Evolutionary conservation across 2,888 invertebrate species (phyloP), one percentile per base, ranked within the genome.

Genomic region (Dexiosoma caninum): DNA sequence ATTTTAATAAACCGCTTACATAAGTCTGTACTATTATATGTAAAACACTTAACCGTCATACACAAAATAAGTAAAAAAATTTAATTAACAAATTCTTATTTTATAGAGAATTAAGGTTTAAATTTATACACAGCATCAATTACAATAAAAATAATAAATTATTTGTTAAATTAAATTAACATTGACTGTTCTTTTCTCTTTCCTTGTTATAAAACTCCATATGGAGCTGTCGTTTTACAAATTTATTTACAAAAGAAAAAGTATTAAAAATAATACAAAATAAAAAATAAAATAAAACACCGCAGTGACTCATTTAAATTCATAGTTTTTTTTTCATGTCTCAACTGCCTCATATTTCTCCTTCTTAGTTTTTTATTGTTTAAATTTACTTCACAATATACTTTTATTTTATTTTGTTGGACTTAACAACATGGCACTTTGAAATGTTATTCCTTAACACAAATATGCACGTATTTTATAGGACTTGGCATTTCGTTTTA

Each of bases 31-130:
- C n/a, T n/a, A 37, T 1, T 7, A 40, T 40, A 30, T 16, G 27
- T 49, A 23, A 74, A 74, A 66, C 62, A 57, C 64, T 66, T 75
- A 75, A 59, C 60, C 51, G 23, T 80, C 70, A 32, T 53, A 75
- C 62, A 72, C 14, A 64, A 75, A 79, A 79, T 79, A 75, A 70
- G 59, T 64, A 59, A 67, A 44, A 27, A 14, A 57, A 23, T 16
- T 55, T 37, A 55, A 70, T 27, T 44, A 60, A 55, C 55, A 32
- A 59, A 10, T n/a, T 40, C 55, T 74, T 79, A 78, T 78, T 78
- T 74, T 69, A 75, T 37, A 79, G 69, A 75, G 69, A 75, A 70
- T 69, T 74, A 74, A 69, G 62, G 40, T 55, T 69, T 53, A 30
- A 53, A 1, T 16, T 32, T 62, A 44, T 69, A 46, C 19, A 69